Evolutionary conservation across 1,140 invertebrate species (phyloP).

Genomic region (Oscheius sp.): DNA sequence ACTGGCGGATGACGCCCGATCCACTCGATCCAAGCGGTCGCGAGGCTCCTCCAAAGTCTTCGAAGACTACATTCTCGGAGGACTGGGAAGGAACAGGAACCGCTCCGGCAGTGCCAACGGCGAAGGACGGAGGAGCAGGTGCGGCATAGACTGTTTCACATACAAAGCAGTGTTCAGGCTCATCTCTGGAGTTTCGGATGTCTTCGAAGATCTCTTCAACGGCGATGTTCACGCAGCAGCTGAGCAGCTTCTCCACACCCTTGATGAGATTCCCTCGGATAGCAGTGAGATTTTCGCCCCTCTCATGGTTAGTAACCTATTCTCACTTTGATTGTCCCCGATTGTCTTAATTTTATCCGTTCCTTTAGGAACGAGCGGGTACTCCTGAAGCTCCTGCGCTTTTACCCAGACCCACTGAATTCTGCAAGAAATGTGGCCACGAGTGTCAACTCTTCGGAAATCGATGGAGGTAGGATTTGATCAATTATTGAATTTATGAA

Average conservation of each 20-base stretch:
- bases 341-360: not conserved
- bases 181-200: constrained; percentile 31
- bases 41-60: constrained; percentile 20
- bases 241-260: constrained; percentile 4
- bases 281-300: constrained; percentile 3
- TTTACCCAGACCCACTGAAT: not conserved
- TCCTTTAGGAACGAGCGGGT: not conserved
- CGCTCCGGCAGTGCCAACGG: constrained; percentile 13
- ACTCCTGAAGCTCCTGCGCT: not conserved
- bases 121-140: constrained; percentile 13
- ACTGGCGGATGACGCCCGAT: constrained; percentile 17
- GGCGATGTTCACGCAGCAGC: constrained; percentile 12
- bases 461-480: too few relatives aligned
- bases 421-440: constrained; percentile 16
- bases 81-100: not conserved
- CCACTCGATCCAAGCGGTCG: constrained; percentile 11
- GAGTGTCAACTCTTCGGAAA: constrained; percentile 7
- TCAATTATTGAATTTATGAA: too few relatives aligned
- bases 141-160: not conserved
- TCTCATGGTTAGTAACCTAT: constrained; percentile 3
- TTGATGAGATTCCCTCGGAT: constrained; percentile 23
- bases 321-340: too few relatives aligned
- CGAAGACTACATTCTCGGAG: constrained; percentile 10
- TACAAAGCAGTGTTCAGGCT: constrained; percentile 13
- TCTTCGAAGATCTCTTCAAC: constrained; percentile 9